These are phyloP conservation scores for Entomobrya multifasciata DNA, from an alignment of 2,888 invertebrate genomes.

Conservation along the genomic window DNA sequence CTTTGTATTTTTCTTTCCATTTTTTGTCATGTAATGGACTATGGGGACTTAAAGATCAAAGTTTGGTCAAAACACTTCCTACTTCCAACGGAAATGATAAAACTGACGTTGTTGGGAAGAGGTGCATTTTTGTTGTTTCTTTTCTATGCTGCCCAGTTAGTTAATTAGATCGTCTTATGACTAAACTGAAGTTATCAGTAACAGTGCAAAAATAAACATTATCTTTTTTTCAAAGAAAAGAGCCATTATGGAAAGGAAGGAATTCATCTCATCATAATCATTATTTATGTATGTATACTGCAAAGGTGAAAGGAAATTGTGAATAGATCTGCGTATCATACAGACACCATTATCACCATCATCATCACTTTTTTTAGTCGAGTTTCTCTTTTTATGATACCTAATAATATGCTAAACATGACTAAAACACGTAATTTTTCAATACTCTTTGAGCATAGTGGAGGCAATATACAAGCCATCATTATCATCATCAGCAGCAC, in stretches of 20 bases:
- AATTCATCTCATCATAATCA: slow-evolving; percentile 9
- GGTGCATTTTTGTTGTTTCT: background rate
- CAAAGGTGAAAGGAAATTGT: slow-evolving; percentile 43
- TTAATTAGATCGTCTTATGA: background rate
- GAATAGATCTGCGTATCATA: slow-evolving; percentile 4
- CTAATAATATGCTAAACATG: background rate
- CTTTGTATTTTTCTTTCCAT: background rate
- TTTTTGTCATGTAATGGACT: background rate
- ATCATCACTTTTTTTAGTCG: background rate
- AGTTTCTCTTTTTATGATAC: slow-evolving; percentile 29
- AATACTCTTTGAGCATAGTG: too few species aligned
- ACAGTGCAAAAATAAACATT: too few species aligned
- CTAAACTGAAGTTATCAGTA: background rate
- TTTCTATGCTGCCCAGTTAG: background rate
- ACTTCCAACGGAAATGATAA: slow-evolving; percentile 8
- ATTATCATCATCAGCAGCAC: background rate
- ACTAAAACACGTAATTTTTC: background rate
- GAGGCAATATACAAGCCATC: background rate
- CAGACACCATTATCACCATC: background rate
- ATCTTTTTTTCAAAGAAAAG: background rate
- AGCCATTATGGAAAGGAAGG: slow-evolving; percentile 18
- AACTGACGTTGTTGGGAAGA: background rate
- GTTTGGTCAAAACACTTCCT: background rate
- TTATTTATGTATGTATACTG: background rate
- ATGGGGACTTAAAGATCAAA: background rate